Evolutionary conservation across 2,888 invertebrate species (phyloP), one percentile per base, ranked within the genome.

Genomic region (Drosophila antonietae): DNA sequence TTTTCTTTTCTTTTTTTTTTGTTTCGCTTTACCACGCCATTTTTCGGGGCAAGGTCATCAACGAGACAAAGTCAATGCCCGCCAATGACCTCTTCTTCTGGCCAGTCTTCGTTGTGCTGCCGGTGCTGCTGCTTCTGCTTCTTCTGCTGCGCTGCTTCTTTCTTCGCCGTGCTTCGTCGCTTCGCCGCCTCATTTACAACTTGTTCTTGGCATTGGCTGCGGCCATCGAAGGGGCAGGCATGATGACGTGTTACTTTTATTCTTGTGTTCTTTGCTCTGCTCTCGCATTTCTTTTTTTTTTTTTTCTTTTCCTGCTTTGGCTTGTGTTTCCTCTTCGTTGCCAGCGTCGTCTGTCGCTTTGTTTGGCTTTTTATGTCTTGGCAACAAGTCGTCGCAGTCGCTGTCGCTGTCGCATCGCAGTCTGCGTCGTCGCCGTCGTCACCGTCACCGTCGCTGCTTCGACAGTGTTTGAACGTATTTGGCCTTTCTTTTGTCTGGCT

Each of bases 31-130:
- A 75, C 74, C 76, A 81, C 76, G 87, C 85, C 90, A 88, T 90
- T 92, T 92, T 92, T 92, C 91, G 93, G 93, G 90, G 90, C 92
- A 92, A 92, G 92, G 92, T 93, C 92, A 92, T 91, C 90, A 90
- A 72, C 90, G 91, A 92, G 92, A 92, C 92, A 91, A 92, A 92
- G 93, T 92, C 92, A 93, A 92, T 90, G 92, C 82, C 92, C 92
- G 90, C 85, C 80, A 91, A 89, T 92, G 92, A 92, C 92, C 92
- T 91, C 91, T 92, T 89, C 91, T 78, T 73, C 68, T 80, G 69
- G 73, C 60, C 73, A 78, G 73, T 72, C 69, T 73, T 75, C 70
- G 47, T 41, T 35, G 66, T 28, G 31, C 49, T 68, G 28, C 51
- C 35, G 39, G 28, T 28, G 53, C 10, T 53, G 53, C 23, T 39